A percentile compares a stretch with the other conserved stretches of the same genome.
Evolutionary conservation across 2,888 invertebrate genomes (phyloP).

Genomic region (Trimorus sp.): DNA sequence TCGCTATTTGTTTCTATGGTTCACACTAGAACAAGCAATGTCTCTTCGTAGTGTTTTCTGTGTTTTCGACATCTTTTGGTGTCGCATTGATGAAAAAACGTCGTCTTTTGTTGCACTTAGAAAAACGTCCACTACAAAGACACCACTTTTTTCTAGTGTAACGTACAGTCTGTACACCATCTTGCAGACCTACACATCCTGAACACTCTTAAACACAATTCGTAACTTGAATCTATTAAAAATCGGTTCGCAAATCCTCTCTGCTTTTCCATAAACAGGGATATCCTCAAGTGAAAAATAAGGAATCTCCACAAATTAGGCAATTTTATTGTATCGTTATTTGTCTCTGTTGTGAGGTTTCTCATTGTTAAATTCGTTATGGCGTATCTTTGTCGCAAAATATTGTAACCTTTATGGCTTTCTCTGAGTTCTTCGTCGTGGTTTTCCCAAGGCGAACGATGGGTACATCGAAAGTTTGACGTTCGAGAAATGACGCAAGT

Average conservation of each 20-base stretch:
- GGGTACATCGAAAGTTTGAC: no score
- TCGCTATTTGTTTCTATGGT: conserved; percentile 26
- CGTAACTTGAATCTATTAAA: not conserved
- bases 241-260: no score
- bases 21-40: not conserved
- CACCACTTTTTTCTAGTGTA: not conserved
- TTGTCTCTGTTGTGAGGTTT: not conserved
- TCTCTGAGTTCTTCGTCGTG: not conserved
- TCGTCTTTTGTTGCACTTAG: no score
- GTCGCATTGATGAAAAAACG: no score
- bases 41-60: no score
- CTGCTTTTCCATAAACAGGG: no score
- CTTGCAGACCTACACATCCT: conserved; percentile 16
- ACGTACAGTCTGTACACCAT: conserved; percentile 25
- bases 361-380: conserved; percentile 55
- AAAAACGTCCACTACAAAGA: no score
- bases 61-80: no score
- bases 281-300: no score
- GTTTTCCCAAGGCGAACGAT: not conserved
- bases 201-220: conserved; percentile 5
- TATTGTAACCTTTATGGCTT: conserved; percentile 36
- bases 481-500: not conserved
- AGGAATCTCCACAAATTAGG: no score
- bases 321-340: no score
- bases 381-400: conserved; percentile 41